phyloP scores from a whole-genome alignment of 2,888 invertebrate species.

The Phortica okadai region DNA sequence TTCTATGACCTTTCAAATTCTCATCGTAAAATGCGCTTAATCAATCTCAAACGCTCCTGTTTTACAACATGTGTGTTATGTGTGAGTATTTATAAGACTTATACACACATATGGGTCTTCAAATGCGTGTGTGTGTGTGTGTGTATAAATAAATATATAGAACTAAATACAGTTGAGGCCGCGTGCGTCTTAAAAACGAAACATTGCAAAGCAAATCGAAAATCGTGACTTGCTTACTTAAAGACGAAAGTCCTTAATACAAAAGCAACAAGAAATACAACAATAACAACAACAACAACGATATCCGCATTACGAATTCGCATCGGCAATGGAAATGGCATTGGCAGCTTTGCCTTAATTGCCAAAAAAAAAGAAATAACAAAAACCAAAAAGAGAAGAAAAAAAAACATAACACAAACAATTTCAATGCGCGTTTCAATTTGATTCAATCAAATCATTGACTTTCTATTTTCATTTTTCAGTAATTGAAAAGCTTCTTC shows the following conservation, averaged over 20 bases:
- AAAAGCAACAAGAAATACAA: neutral
- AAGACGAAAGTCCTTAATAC: slow-evolving; percentile 34
- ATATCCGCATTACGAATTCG: slow-evolving; percentile 24
- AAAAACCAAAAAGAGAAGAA: slow-evolving; percentile 23
- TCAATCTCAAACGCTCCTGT: no score
- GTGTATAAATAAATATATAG: slow-evolving; percentile 9
- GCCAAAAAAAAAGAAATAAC: slow-evolving; percentile 34
- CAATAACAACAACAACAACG: neutral
- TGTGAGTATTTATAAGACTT: no score
- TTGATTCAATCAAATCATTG: slow-evolving; percentile 66
- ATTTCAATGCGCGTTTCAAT: slow-evolving; percentile 36
- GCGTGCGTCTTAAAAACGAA: slow-evolving; percentile 51
- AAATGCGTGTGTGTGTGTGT: slow-evolving; percentile 14
- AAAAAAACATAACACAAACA: slow-evolving; percentile 11
- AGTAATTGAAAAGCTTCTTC: slow-evolving; percentile 37
- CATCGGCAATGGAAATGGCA: slow-evolving; percentile 35
- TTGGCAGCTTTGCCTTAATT: slow-evolving; percentile 60
- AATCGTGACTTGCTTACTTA: slow-evolving; percentile 64
- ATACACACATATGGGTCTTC: neutral
- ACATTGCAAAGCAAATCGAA: slow-evolving; percentile 60
- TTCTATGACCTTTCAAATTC: no score
- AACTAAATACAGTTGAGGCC: slow-evolving; percentile 29
- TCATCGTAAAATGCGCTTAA: no score
- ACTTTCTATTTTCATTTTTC: slow-evolving; percentile 46
- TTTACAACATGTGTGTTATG: no score